Conservation (phyloP, 2,113 vertebrate species). For the Silurus glanis region DNA sequence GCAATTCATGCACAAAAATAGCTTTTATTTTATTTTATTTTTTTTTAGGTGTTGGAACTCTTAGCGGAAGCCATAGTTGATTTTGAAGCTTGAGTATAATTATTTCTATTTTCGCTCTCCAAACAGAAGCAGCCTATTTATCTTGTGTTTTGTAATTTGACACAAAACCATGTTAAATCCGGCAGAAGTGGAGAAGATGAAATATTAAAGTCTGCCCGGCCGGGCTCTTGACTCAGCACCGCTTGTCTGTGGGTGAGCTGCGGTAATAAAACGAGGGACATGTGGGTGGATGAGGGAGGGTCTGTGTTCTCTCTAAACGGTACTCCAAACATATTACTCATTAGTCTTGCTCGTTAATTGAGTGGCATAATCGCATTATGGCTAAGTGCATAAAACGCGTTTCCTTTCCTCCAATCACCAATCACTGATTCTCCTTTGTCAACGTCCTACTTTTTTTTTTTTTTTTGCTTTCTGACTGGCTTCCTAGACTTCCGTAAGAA, state of each 20-base stretch:
- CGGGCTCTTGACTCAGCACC: conserved; percentile 41
- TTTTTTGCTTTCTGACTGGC: neutral
- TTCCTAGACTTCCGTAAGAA: conserved; percentile 18
- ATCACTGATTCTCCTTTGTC: neutral
- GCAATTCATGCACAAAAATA: conserved; percentile 14
- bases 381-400: neutral
- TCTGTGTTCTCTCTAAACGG: conserved; percentile 7
- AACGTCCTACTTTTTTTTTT: neutral
- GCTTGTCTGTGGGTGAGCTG: conserved; percentile 45
- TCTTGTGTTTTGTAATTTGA: conserved; percentile 55
- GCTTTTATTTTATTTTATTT: conserved; percentile 10
- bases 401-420: neutral
- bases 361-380: conserved; percentile 13
- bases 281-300: neutral
- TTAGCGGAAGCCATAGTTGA: conserved; percentile 15
- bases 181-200: conserved; percentile 45
- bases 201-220: conserved; percentile 50
- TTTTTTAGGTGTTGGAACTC: conserved; percentile 1
- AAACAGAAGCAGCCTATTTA: conserved; percentile 51
- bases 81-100: conserved; percentile 30
- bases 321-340: neutral
- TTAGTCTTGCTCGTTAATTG: conserved; percentile 23
- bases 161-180: conserved; percentile 53
- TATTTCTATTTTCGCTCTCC: conserved; percentile 46
- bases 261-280: conserved; percentile 40